Evolutionary conservation across 2,113 vertebrate species (phyloP).

Genomic region (Psammodynastes pulverulentus): DNA sequence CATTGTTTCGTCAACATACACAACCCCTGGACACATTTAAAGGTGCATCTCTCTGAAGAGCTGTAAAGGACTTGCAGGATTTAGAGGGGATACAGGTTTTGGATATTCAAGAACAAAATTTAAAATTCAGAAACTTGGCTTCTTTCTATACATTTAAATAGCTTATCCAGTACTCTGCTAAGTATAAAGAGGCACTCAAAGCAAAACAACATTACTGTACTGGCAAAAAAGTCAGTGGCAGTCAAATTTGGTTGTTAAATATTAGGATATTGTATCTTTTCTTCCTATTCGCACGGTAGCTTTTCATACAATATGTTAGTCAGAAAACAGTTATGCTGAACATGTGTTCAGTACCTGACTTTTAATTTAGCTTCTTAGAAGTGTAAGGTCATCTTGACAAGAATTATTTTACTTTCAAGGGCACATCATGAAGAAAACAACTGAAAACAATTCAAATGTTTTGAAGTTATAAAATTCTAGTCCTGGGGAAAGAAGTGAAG

Average conservation of each 20-base stretch:
- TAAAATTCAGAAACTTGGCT: constrained; percentile 54
- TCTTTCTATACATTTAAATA: constrained; percentile 52
- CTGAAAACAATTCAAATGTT: constrained; percentile 52
- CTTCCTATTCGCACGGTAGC: background rate
- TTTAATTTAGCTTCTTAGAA: constrained; percentile 59
- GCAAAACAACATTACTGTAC: constrained; percentile 53
- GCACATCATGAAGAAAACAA: constrained; percentile 63
- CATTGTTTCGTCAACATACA: background rate
- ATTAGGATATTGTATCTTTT: constrained; percentile 53
- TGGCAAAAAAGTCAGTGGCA: constrained; percentile 74
- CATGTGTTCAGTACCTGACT: constrained; percentile 64
- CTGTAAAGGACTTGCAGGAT: background rate
- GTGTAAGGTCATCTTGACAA: constrained; percentile 66
- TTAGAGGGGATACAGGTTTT: constrained; percentile 46
- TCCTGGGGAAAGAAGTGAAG: constrained; percentile 66
- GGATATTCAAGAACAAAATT: constrained; percentile 36
- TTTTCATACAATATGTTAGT: constrained; percentile 55
- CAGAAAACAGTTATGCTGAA: constrained; percentile 59
- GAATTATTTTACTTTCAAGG: constrained; percentile 61
- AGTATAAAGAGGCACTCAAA: constrained; percentile 51
- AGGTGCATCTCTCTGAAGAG: constrained; percentile 57
- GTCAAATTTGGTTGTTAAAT: constrained; percentile 45
- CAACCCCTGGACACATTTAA: constrained; percentile 15
- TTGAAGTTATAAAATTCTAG: constrained; percentile 52
- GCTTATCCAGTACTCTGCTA: constrained; percentile 30